Evolutionary conservation across 2,113 vertebrate genomes (phyloP).

Genomic region (Phocoena sinus): DNA sequence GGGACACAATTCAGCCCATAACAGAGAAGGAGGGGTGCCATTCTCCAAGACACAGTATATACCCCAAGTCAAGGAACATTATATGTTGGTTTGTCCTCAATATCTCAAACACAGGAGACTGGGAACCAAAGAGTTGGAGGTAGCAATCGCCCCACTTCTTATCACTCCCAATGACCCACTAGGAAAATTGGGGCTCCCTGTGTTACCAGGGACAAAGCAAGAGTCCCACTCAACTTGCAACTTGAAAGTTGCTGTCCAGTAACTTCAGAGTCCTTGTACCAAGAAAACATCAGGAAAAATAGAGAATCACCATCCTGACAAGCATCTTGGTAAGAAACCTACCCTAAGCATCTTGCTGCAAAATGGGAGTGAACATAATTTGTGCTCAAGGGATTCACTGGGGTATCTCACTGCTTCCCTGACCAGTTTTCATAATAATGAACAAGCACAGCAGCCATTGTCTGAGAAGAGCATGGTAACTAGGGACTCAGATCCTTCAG

Average conservation of each 20-base stretch:
- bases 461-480: not conserved
- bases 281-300: not conserved
- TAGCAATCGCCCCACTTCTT: not conserved
- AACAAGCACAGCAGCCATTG: not conserved
- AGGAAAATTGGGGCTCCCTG: not conserved
- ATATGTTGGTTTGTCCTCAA: not conserved
- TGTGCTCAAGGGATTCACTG: not conserved
- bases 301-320: not conserved
- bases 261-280: not conserved
- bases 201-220: not conserved
- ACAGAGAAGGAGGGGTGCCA: not conserved
- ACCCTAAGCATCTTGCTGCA: not conserved
- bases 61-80: not conserved
- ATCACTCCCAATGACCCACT: not conserved
- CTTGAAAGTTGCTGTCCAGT: not conserved
- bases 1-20: not conserved
- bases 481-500: not conserved
- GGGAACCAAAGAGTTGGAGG: not conserved
- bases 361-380: not conserved
- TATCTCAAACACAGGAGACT: not conserved
- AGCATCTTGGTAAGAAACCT: not conserved
- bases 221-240: not conserved
- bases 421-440: not conserved
- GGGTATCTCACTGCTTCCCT: not conserved
- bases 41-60: not conserved